Base-by-base conservation (phyloP, 2,888 invertebrate species). In the Meandrusa payeni region DNA sequence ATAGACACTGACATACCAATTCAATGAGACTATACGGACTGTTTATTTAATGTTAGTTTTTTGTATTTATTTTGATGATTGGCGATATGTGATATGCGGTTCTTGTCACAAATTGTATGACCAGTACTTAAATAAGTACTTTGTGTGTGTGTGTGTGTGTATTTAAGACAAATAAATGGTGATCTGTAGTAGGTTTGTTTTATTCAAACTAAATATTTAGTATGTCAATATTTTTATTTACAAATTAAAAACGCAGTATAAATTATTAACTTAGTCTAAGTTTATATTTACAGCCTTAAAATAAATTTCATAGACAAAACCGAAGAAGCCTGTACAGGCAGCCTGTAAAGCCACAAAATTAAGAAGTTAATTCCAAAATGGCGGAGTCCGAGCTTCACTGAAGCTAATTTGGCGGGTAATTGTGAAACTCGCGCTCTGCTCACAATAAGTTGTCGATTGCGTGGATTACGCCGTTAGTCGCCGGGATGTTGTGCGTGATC, bases 391-490 rank as follows among this genome's bases (percentile, higher is more conserved):
- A 65, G 75, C 77, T 79, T 79, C 76, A 79, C 61, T 76, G 76
- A 77, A 80, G 76, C 77, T 67, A 75, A 65, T 61, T 63, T 61
- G 60, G 58, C 58, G 60, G 57, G 56, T 51, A 54, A 46, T 41
- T 54, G 42, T 34, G 38, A 41, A 41, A 39, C 36, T 47, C 45
- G 50, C 47, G 48, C 34, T 49, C 31, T 32, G 54, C 39, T 63
- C 72, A 86, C 51, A 87, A 70, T n/a, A 87, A 65, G 38, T 76
- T 76, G 66, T 96, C 95, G 50, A 95, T 88, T 5, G 94, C 95
- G 73, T 96, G 95, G 60, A 96, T 92, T 46, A 96, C 95, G 55
- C 96, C 95, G 72, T 96, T 96, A 38, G 95, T 95, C 37, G 95
- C 93, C 36, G 96, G 95, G 59, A 95, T 94, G 76, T 96, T 95